Evolutionary conservation across 2,113 vertebrate genomes (phyloP).

Genomic region (Notechis scutatus): DNA sequence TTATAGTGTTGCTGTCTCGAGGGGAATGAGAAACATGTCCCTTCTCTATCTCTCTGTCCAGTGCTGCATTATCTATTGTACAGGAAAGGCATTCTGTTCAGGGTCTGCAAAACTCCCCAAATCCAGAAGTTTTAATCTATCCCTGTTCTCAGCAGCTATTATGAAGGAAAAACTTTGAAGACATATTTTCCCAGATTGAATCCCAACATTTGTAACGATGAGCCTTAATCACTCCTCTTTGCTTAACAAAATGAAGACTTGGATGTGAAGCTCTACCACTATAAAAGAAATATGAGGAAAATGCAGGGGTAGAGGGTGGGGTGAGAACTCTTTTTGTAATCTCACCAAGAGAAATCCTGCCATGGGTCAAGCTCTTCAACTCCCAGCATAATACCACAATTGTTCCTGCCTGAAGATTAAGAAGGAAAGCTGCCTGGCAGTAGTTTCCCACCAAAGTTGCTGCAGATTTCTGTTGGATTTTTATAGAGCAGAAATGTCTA

Average conservation of each 20-base stretch:
- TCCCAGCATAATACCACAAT: background rate
- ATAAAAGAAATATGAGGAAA: background rate
- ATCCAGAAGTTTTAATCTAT: background rate
- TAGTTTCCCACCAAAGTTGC: background rate
- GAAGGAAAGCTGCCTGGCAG: background rate
- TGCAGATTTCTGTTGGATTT: background rate
- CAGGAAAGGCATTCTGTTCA: background rate
- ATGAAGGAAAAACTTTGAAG: background rate
- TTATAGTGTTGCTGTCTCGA: background rate
- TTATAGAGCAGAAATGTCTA: background rate
- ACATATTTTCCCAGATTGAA: background rate
- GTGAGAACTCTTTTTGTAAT: background rate
- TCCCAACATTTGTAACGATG: background rate
- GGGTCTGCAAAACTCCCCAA: background rate
- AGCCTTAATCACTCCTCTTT: background rate
- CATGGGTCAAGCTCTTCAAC: background rate
- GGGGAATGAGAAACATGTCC: background rate
- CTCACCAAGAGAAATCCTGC: background rate
- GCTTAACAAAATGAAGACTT: background rate
- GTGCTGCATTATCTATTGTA: background rate
- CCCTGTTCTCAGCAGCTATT: background rate
- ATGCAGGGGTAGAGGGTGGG: background rate
- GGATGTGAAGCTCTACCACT: background rate
- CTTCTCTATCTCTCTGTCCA: background rate
- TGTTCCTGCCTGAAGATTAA: background rate